phyloP scores from a whole-genome alignment of 2,797 vertebrate genomes.

The Pelobates cultripes region DNA sequence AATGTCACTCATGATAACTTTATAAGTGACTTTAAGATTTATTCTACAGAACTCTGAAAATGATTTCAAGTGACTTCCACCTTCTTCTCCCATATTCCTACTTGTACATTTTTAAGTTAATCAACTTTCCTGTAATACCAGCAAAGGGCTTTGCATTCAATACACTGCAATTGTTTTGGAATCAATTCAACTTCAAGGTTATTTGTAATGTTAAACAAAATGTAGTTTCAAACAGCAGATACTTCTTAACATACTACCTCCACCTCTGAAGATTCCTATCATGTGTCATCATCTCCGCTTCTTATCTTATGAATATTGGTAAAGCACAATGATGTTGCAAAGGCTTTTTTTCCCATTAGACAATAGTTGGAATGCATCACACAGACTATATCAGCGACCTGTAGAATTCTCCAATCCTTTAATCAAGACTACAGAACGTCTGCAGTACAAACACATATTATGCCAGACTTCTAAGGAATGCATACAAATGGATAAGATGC shows the following conservation, averaged over 20 bases:
- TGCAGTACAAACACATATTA: neutral
- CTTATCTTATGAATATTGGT: neutral
- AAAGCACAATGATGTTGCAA: neutral
- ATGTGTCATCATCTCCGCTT: constrained; percentile 13
- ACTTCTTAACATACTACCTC: neutral
- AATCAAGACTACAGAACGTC: neutral
- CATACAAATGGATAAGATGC: neutral
- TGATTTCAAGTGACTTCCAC: no score
- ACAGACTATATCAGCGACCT: neutral
- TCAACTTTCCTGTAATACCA: no score
- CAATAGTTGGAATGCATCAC: neutral
- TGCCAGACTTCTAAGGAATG: neutral
- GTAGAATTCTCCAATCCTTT: neutral
- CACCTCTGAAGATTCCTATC: constrained; percentile 5
- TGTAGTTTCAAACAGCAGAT: neutral
- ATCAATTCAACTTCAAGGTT: neutral
- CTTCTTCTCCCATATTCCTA: no score
- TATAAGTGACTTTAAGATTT: no score
- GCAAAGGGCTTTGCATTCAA: no score
- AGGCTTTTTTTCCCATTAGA: neutral
- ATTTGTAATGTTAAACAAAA: neutral
- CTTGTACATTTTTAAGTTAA: no score
- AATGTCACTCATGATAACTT: no score
- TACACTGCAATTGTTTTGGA: no score
- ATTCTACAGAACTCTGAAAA: no score